phyloP scores from a whole-genome alignment of 1,140 invertebrate species.

The Drosophila watanabei region DNA sequence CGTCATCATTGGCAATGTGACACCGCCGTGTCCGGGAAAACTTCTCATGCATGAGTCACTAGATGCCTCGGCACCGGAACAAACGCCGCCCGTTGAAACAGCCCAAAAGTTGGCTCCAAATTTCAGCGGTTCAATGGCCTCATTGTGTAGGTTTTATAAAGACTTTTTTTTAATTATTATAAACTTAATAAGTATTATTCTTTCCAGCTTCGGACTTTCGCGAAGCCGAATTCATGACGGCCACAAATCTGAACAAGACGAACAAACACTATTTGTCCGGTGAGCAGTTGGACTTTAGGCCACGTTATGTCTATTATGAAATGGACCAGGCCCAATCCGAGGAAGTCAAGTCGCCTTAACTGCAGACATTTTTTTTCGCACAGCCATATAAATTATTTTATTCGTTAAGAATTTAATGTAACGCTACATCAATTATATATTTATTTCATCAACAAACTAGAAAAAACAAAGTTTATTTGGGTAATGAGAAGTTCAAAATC shows the following conservation, averaged over 20 bases:
- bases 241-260: conserved; percentile 72
- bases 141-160: conserved; percentile 47
- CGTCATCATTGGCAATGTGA: conserved; percentile 87
- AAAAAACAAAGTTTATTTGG: too few species aligned
- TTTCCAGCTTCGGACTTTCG: conserved; percentile 61
- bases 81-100: conserved; percentile 32
- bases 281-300: conserved; percentile 66
- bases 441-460: conserved; percentile 5
- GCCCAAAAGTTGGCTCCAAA: conserved; percentile 16
- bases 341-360: conserved; percentile 29
- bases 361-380: not conserved
- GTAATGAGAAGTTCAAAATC: too few species aligned
- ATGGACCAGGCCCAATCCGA: conserved; percentile 44
- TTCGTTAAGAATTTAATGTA: not conserved
- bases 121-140: conserved; percentile 53
- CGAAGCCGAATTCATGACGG: conserved; percentile 74
- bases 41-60: conserved; percentile 16
- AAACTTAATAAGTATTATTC: not conserved
- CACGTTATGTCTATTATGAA: conserved; percentile 79
- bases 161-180: not conserved
- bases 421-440: conserved; percentile 8
- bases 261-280: conserved; percentile 68
- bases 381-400: conserved; percentile 10
- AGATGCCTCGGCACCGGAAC: conserved; percentile 33
- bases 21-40: conserved; percentile 52